Evolutionary conservation across 2,888 invertebrate species (phyloP), one percentile per base, ranked within the genome.

Genomic region (Mesochorus sp.): DNA sequence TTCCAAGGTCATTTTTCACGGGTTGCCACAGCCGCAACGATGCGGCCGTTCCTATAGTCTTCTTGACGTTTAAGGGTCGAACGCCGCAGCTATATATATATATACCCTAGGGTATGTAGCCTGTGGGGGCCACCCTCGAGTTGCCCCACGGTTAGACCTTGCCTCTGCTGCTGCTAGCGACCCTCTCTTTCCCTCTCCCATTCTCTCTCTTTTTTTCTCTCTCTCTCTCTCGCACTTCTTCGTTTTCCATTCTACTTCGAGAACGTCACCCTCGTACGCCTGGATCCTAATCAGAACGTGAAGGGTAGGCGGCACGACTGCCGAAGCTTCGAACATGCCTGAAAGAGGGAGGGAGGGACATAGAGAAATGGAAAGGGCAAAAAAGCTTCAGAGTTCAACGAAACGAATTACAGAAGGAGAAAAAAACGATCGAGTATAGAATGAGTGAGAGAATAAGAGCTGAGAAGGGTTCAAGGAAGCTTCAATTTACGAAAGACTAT

Each of bases 1-100:
- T 64, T 64, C 57, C 62, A 70, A 76, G 76, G 70, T 76, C 39
- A 59, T 76, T 76, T 76, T 70, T 64, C 76, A 70, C 31, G 26
- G 37, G 14, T 51, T 53, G 39, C 53, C 59, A 61, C 55, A 55
- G 67, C 53, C 67, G 37, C 53, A 61, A 53, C 19, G 44, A 10
- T 42, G 57, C 53, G 19, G 31, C 51, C 51, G 21, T 59, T n/a
- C n/a, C n/a, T n/a, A n/a, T n/a, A n/a, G 19, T 31, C 24, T 44
- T 42, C 10, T n/a, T 17, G 53, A 47, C n/a, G 37, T 31, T 49
- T 21, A 62, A 62, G 68, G 75, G 62, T 62, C 12, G 47, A 47
- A 34, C 28, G 28, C 6, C n/a, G 12, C 24, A 62, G 5, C 28
- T 44, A 5, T 17, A 44, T 44, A 44, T 61, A 42, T 59, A 59